phyloP scores from a whole-genome alignment of 1,140 invertebrate genomes.

The Papilio machaon region DNA sequence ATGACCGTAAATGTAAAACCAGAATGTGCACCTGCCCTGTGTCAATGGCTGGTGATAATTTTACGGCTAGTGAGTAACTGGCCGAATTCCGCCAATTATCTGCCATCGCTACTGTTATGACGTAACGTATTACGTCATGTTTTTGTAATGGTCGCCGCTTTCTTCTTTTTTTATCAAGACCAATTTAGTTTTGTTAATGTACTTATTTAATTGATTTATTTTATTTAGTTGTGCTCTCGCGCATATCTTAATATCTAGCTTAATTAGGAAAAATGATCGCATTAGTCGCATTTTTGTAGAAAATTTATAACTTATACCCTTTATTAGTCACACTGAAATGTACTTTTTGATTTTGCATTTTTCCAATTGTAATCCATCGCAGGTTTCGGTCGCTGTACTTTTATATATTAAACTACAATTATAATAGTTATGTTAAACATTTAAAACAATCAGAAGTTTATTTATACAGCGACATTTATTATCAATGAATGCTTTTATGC shows the following conservation, averaged over 20 bases:
- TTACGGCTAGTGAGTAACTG: slow-evolving; percentile 56
- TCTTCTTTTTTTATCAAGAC: slow-evolving; percentile 14
- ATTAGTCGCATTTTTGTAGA: background rate
- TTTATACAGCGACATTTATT: background rate
- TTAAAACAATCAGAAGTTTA: slow-evolving; percentile 1
- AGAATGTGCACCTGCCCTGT: slow-evolving; percentile 59
- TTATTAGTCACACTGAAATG: too few species aligned
- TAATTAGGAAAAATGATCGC: background rate
- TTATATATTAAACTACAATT: background rate
- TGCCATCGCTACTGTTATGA: slow-evolving; percentile 56
- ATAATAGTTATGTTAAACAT: background rate
- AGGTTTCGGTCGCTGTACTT: too few species aligned
- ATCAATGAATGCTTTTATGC: background rate
- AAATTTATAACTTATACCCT: too few species aligned
- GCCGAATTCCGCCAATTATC: slow-evolving; percentile 56
- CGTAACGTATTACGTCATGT: slow-evolving; percentile 44
- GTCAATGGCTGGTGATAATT: slow-evolving; percentile 57
- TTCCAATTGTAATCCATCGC: too few species aligned
- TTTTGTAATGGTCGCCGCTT: slow-evolving; percentile 23
- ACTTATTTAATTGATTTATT: background rate
- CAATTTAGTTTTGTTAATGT: background rate
- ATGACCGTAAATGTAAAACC: slow-evolving; percentile 48
- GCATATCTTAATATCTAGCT: background rate
- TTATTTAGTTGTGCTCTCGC: background rate
- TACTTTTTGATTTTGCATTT: too few species aligned